Percentiles rank a stretch among this genome's conserved stretches.
Conservation (phyloP, 2,888 invertebrate genomes). For the Melipona bicolor region DNA sequence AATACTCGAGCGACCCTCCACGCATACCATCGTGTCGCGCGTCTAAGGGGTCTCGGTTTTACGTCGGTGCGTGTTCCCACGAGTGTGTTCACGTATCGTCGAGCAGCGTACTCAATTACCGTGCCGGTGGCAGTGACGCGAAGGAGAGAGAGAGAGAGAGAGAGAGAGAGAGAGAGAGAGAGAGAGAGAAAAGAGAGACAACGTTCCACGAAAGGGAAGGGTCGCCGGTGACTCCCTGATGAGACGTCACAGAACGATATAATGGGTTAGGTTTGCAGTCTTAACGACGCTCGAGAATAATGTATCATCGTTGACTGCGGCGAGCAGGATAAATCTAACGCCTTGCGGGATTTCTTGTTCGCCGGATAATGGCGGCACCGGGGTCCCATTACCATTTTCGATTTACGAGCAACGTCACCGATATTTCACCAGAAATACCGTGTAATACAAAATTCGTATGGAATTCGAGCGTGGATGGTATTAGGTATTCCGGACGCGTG, state of each 20-base stretch:
- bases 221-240: conserved; percentile 35
- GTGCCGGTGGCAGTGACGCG: conserved; percentile 19
- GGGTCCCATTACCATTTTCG: conserved; percentile 65
- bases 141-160: background rate
- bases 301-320: conserved; percentile 58
- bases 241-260: conserved; percentile 36
- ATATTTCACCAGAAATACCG: conserved; percentile 60
- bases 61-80: conserved; percentile 33
- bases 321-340: conserved; percentile 63
- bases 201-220: background rate
- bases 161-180: conserved; percentile 1
- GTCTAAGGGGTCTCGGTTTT: conserved; percentile 30
- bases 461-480: conserved; percentile 42
- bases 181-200: conserved; percentile 20
- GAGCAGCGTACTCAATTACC: conserved; percentile 43
- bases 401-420: conserved; percentile 63
- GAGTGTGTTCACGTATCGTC: conserved; percentile 49
- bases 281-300: conserved; percentile 59
- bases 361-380: conserved; percentile 46
- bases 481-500: conserved; percentile 58
- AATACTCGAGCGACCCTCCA: conserved; percentile 54
- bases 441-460: conserved; percentile 61
- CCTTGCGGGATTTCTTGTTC: conserved; percentile 65
- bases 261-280: conserved; percentile 44
- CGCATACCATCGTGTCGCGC: conserved; percentile 3